Evolutionary conservation across 2,113 vertebrate species (phyloP).

Genomic region (Rhabdomys dilectus): DNA sequence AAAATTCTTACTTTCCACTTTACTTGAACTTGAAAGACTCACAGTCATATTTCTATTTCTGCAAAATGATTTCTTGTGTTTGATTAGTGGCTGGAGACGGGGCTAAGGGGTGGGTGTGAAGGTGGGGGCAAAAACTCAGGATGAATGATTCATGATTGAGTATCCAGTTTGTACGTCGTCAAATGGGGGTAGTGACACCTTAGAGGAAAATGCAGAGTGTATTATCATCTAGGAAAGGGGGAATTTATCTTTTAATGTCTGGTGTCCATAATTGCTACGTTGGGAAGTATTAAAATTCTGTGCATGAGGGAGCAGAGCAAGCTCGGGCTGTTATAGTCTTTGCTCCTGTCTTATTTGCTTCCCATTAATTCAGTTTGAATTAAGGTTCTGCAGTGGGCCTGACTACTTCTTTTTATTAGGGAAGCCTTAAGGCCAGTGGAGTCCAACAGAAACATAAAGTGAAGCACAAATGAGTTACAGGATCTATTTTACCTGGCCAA

Average conservation of each 20-base stretch:
- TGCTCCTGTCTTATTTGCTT: neutral
- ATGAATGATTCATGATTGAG: neutral
- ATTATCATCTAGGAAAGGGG: neutral
- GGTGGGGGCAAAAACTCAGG: neutral
- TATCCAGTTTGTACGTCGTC: neutral
- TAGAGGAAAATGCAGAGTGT: neutral
- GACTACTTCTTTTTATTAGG: neutral
- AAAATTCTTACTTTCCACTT: neutral
- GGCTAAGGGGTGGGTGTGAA: neutral
- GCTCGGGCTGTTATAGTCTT: neutral
- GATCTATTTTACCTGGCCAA: neutral
- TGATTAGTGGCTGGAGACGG: neutral
- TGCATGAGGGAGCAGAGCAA: neutral
- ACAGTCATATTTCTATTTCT: neutral
- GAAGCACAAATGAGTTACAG: too few relatives aligned
- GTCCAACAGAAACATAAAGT: neutral
- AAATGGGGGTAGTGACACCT: neutral
- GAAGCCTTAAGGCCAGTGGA: neutral
- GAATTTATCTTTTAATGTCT: neutral
- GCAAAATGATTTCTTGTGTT: neutral
- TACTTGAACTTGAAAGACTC: neutral
- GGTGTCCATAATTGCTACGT: neutral
- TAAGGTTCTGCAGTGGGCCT: neutral
- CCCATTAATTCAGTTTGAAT: neutral
- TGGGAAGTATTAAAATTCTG: neutral